Conservation (phyloP, 2,797 vertebrate species). For the Malacoctenus gilli region DNA sequence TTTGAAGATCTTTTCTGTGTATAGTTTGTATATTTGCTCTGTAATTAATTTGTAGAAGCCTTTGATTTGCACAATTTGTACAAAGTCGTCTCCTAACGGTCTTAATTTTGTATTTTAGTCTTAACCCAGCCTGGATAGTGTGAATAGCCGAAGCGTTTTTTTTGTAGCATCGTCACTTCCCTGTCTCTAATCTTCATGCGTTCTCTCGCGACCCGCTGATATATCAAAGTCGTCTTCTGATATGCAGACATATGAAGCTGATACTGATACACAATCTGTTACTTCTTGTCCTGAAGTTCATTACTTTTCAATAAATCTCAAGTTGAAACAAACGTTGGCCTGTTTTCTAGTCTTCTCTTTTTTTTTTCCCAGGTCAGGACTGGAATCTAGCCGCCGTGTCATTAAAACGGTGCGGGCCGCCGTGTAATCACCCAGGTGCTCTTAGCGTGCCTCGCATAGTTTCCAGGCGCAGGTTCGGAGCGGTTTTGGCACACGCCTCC, state of each 20-base stretch:
- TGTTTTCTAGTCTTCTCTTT: constrained; percentile 21
- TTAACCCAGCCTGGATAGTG: constrained; percentile 59
- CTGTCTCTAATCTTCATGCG: constrained; percentile 22
- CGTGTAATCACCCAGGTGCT: constrained; percentile 57
- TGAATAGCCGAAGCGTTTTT: constrained; percentile 69
- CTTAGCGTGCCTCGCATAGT: constrained; percentile 52
- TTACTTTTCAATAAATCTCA: constrained; percentile 68
- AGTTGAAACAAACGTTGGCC: constrained; percentile 39
- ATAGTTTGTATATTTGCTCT: constrained; percentile 66
- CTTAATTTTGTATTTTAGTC: constrained; percentile 74
- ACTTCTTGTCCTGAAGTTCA: constrained; percentile 38
- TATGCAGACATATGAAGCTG: constrained; percentile 38
- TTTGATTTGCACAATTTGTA: constrained; percentile 80
- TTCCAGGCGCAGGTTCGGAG: constrained; percentile 41
- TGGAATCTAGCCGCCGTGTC: constrained; percentile 44
- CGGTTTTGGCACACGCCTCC: constrained; percentile 33
- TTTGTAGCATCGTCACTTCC: constrained; percentile 65
- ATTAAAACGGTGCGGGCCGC: constrained; percentile 23
- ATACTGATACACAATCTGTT: constrained; percentile 50
- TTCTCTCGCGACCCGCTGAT: constrained; percentile 31
- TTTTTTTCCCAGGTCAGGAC: constrained; percentile 33
- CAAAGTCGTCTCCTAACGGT: constrained; percentile 59
- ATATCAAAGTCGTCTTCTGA: constrained; percentile 15
- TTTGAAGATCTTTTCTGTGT: constrained; percentile 44
- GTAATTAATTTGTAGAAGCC: constrained; percentile 65